Conservation (phyloP, 2,888 invertebrate genomes). For the Cephus spinipes region DNA sequence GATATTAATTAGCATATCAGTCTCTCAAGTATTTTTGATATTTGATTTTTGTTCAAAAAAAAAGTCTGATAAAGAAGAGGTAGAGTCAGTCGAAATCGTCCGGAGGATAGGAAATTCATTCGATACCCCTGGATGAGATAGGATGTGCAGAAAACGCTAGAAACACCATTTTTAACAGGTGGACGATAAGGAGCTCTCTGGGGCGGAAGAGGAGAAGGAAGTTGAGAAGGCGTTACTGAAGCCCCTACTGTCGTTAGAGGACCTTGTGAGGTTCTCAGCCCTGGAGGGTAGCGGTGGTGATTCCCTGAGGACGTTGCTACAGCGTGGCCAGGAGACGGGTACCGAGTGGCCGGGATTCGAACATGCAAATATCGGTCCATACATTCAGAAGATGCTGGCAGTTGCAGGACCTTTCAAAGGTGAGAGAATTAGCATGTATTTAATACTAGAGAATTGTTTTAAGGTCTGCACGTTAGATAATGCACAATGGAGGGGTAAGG, state of each 20-base stretch:
- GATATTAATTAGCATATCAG: background rate
- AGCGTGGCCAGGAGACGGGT: constrained; percentile 66
- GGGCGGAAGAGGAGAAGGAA: constrained; percentile 73
- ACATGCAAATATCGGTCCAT: constrained; percentile 69
- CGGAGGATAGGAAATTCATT: background rate
- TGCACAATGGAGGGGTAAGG: background rate
- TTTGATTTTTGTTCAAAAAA: background rate
- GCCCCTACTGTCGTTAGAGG: constrained; percentile 71
- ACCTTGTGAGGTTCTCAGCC: constrained; percentile 71
- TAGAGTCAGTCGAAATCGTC: background rate
- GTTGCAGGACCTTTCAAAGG: constrained; percentile 63
- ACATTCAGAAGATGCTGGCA: constrained; percentile 70
- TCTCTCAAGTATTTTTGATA: background rate
- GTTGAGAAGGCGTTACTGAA: constrained; percentile 72
- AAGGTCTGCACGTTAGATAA: background rate
- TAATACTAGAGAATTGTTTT: background rate
- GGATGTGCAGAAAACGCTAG: constrained; percentile 38
- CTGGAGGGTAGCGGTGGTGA: constrained; percentile 68
- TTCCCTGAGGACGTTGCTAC: constrained; percentile 69
- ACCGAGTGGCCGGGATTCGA: constrained; percentile 69
- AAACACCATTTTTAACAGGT: constrained; percentile 61
- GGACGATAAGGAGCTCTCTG: constrained; percentile 72
- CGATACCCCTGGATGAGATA: background rate
- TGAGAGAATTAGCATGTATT: constrained; percentile 23
- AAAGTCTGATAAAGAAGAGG: background rate